Percentiles rank a stretch among this genome's conserved stretches.
These are phyloP conservation scores for Tachysurus vachellii DNA, from an alignment of 2,113 vertebrate genomes.

Conservation along the genomic window DNA sequence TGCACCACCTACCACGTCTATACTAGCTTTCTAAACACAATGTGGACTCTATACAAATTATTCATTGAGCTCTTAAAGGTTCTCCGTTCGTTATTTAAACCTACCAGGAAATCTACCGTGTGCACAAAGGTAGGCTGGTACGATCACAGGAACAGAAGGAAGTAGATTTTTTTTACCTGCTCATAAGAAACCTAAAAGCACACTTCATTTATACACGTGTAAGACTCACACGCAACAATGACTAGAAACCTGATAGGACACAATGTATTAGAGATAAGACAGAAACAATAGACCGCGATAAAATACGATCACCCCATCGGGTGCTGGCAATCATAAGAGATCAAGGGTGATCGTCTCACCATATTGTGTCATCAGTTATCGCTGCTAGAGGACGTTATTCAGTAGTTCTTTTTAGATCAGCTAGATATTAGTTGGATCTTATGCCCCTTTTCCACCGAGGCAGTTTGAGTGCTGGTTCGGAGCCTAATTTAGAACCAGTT, in stretches of 20 bases:
- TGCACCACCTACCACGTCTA: conserved; percentile 58
- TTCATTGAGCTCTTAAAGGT: conserved; percentile 6
- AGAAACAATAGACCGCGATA: not conserved
- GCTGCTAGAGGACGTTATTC: not conserved
- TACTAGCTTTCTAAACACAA: not conserved
- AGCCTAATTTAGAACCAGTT: too few relatives aligned
- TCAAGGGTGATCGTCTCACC: not conserved
- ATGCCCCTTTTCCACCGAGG: too few relatives aligned
- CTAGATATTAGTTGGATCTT: not conserved
- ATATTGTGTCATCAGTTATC: not conserved
- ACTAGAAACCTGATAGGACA: not conserved
- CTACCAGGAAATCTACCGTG: not conserved
- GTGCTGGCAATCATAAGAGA: not conserved
- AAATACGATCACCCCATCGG: not conserved
- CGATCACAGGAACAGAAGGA: not conserved
- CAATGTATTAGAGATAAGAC: not conserved
- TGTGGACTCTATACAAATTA: not conserved
- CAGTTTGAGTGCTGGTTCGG: too few relatives aligned
- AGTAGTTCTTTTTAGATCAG: not conserved
- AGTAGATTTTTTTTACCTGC: not conserved
- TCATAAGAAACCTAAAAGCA: not conserved
- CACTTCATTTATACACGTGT: not conserved
- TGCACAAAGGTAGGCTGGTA: not conserved
- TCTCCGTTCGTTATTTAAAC: conserved; percentile 8
- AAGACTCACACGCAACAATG: conserved; percentile 3